A percentile compares a stretch with the other conserved stretches of the same genome.
Evolutionary conservation across 1,140 invertebrate species (phyloP).

Genomic region (Aphis gossypii): DNA sequence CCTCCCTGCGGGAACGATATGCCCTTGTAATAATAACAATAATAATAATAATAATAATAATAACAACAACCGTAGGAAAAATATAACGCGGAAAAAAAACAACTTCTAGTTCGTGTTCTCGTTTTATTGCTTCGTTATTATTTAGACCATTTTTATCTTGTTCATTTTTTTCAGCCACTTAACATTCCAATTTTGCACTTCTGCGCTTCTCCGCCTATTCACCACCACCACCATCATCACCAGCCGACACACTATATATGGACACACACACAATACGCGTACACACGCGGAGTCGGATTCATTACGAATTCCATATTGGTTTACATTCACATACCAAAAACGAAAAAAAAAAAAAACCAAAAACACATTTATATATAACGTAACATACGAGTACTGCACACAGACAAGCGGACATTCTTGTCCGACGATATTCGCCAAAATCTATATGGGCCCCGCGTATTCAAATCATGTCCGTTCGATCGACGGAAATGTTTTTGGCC

Average conservation of each 20-base stretch:
- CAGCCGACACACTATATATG: background rate
- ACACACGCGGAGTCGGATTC: background rate
- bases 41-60: slow-evolving; percentile 15
- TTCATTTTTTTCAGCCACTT: slow-evolving; percentile 11
- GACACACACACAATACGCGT: background rate
- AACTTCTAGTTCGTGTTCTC: background rate
- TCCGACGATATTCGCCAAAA: background rate
- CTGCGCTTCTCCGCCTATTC: background rate
- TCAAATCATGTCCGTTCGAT: slow-evolving; percentile 11
- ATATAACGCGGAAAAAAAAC: background rate
- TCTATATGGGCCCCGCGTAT: background rate
- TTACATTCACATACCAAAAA: background rate
- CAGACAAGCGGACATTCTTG: background rate
- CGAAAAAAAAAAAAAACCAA: background rate
- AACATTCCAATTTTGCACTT: slow-evolving; percentile 24
- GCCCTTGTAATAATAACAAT: slow-evolving; percentile 41
- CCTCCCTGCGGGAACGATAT: slow-evolving; percentile 25
- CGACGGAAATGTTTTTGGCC: background rate
- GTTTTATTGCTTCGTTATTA: slow-evolving; percentile 31
- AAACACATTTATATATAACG: background rate
- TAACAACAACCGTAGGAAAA: slow-evolving; percentile 18
- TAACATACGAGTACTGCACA: background rate
- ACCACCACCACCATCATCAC: background rate
- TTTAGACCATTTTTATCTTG: slow-evolving; percentile 11
- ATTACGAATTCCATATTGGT: slow-evolving; percentile 30